Evolutionary conservation across 1,140 invertebrate species (phyloP), one percentile per base, ranked within the genome.

Genomic region (Cydia amplana): DNA sequence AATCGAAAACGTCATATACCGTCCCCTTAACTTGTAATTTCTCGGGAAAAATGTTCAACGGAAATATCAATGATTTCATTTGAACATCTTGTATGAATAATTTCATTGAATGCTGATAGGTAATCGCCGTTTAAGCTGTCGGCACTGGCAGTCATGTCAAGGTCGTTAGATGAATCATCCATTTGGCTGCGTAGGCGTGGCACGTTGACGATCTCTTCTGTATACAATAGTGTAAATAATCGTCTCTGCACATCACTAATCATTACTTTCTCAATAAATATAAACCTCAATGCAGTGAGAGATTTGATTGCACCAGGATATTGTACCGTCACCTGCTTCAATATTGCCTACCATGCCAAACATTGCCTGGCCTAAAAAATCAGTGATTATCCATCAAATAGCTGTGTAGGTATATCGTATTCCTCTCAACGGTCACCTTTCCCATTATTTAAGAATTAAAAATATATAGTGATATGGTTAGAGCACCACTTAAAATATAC

Each of bases 121-220:
- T 32, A 36, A 43, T 70, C 32, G 28, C 7, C 36, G 65, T 36
- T 28, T 70, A 70, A 18, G 65, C 32, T 36, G 25, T 25, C 4
- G n/a, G 28, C 28, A 32, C 23, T 32, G n/a, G 65, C 65, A 70
- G 65, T 36, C 36, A 70, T 43, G 65, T 36, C 36, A 70, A 70
- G 65, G 65, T 18, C 65, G 28, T 28, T n/a, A 70, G 32, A 70
- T 70, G 65, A 70, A 70, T 70, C 65, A 70, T 36, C 65, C 14
- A 36, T 67, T n/a, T 18, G 28, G n/a, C 7, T 25, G 32, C n/a
- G 65, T 70, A 18, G 65, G 65, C 65, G 65, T 70, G 32, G n/a
- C n/a, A n/a, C 32, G 36, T 43, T 70, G 32, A 20, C 9, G 5
- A 70, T 70, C 65, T 25, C 32, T 36, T 70, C 65, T 70, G 28